Base-by-base conservation (phyloP, 2,888 invertebrate genomes). In the Prosapia bicincta region DNA sequence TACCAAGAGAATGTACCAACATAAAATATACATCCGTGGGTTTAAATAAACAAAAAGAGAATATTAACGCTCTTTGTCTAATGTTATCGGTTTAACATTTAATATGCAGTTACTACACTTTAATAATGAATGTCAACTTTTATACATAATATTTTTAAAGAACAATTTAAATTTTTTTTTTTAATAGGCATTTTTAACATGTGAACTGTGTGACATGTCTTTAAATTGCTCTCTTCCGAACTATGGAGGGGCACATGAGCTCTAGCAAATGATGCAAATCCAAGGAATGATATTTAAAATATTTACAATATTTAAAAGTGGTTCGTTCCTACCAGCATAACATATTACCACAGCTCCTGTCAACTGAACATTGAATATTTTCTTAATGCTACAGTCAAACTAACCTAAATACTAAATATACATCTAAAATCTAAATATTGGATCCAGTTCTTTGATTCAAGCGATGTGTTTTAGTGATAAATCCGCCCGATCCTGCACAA, bases 351-450 rank as follows among this genome's bases (percentile, higher is more conserved):
- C 74, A 74, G 70, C 73, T 71, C 74, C 76, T 66, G 73, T 76
- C 71, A 76, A 76, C 72, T 74, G 76, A 76, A 76, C 76, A 68
- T 74, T 76, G 72, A 76, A 71, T 74, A 76, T 69, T 30, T 74
- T 76, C 70, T 73, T 76, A 76, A 74, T 71, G 79, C 80, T 80
- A 81, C 77, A 79, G 80, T 80, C 77, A 81, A 79, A 78, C 80
- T 80, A 81, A 79, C 79, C 80, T 80, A 81, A 79, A 79, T 80
- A 79, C 80, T 80, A 81, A 79, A 79, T 80, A 79, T 80, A 81
- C 80, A 81, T 79, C 81, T 81, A 81, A 80, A 79, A 77, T 78
- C 81, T 81, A 81, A 75, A 76, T 80, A 81, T 80, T 79, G 79
- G 79, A 79, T 79, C 79, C 76, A 76, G 75, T 76, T 78, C 78